Evolutionary conservation across 2,888 invertebrate species (phyloP), one percentile per base, ranked within the genome.

Genomic region (Brachyopa scutellaris): DNA sequence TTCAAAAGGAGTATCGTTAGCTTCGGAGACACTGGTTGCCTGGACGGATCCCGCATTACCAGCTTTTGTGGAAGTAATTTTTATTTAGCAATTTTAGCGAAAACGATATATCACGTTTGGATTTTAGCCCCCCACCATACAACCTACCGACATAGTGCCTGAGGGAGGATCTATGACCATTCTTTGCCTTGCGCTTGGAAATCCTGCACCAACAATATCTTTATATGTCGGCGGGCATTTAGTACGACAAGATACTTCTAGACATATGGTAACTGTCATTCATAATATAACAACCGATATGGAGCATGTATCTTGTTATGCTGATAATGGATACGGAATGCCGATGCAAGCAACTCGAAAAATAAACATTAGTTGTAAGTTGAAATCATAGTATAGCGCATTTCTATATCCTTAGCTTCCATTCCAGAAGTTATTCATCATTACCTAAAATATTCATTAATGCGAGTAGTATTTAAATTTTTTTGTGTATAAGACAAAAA

Each of bases 21-120:
- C 96, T 0, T 96, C 96, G 0, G 96, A 97, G 90, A 96, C 95
- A 0, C 89, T 97, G 21, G 92, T 96, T 70, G 96, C 95, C 0
- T 96, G 96, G 96, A 96, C 96, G 4, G 96, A 96, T 89, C 96
- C 96, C 0, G 96, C 96, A 0, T 94, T 96, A 87, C 96, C 96
- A 0, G 96, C 96, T 0, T 95, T 95, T 90, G 96, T 97, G 13
- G 96, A 96, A 93, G 95, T 95, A 89, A 90, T 19, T 47, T 29
- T 38, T 0, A 21, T 1, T 57, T 62, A 47, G 9, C 2, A 36
- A 19, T 23, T 9, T 31, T 7, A 8, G 4, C 15, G 40, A 17
- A 6, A 15, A 49, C 26, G 3, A 70, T 49, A 49, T 26, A 15
- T 19, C 3, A 33, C 15, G 15, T 21, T 45, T 33, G n/a, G 1